phyloP scores from a whole-genome alignment of 2,888 invertebrate genomes.

The Campoplex nolae region DNA sequence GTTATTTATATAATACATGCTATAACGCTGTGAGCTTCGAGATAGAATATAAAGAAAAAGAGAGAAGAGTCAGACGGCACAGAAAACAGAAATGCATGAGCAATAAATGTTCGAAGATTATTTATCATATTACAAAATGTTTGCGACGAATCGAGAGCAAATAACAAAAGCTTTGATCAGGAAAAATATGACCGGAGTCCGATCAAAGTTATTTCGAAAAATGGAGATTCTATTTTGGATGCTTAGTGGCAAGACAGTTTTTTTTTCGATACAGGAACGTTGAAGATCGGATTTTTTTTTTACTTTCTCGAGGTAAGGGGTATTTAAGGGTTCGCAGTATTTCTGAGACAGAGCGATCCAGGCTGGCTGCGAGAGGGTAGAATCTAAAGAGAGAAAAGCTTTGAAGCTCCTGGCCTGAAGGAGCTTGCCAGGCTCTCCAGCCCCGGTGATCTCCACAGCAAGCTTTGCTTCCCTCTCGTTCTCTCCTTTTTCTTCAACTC shows the following conservation, averaged over 20 bases:
- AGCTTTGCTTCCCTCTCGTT: constrained; percentile 6
- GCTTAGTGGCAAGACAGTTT: too few relatives aligned
- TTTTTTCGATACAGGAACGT: constrained; percentile 12
- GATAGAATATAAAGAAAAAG: not conserved
- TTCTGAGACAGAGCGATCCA: not conserved
- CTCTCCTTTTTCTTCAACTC: constrained; percentile 17
- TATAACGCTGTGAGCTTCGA: constrained; percentile 18
- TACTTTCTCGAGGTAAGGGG: not conserved
- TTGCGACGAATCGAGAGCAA: not conserved
- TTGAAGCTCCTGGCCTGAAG: constrained; percentile 41
- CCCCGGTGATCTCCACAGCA: constrained; percentile 25
- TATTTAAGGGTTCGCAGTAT: not conserved
- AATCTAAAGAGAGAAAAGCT: constrained; percentile 10
- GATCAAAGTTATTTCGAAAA: not conserved
- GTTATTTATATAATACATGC: constrained; percentile 11
- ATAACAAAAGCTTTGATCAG: not conserved
- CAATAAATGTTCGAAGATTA: not conserved
- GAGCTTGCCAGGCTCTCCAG: constrained; percentile 38
- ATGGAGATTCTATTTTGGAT: not conserved
- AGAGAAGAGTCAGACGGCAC: not conserved
- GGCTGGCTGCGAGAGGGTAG: constrained; percentile 38
- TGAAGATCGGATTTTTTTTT: constrained; percentile 8
- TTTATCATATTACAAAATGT: not conserved
- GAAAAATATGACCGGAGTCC: not conserved
- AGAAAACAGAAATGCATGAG: not conserved